Evolutionary conservation across 2,113 vertebrate species (phyloP), one percentile per base, ranked within the genome.

Genomic region (Menura novaehollandiae): DNA sequence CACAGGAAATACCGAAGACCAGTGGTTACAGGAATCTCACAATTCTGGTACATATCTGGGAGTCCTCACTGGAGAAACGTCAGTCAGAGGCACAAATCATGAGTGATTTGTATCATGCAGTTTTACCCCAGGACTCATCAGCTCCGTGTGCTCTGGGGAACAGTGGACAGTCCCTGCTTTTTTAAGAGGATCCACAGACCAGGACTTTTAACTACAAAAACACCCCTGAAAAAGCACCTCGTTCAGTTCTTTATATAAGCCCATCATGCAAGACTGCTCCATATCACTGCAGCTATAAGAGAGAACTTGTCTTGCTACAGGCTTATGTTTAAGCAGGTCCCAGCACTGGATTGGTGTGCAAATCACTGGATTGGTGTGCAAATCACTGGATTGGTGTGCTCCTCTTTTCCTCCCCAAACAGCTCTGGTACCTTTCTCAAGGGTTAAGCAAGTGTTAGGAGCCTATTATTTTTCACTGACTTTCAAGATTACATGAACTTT

Each of bases 1-100:
- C 92, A 90, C 88, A 95, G 95, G 90, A 97, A 96, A 95, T 96
- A 94, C 85, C 39, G 1, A 88, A 88, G 92, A 56, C 76, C 89
- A 58, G 81, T 32, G 94, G 93, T 85, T 91, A 33, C 33, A 94
- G 82, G 90, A 86, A 93, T 95, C 91, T 83, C 76, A 49, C 82
- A 69, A 8, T 2, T 18, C 82, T 76, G 39, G 78, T n/a, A 43
- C 49, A 1, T 75, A 89, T 41, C 80, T 89, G 76, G 24, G 73
- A 74, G 80, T 32, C 60, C 78, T 91, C 5, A 5, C 74, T 41
- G 80, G 32, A 85, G 77, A 55, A 60, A 81, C 0, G n/a, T 91
- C 93, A 87, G 66, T 75, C 91, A 88, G 66, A 85, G 37, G 84
- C 66, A 95, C 82, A 94, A 93, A 94, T 91, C 88, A 91, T 0